Evolutionary conservation across 1,140 invertebrate genomes (phyloP).

Genomic region (Panulirus ornatus): DNA sequence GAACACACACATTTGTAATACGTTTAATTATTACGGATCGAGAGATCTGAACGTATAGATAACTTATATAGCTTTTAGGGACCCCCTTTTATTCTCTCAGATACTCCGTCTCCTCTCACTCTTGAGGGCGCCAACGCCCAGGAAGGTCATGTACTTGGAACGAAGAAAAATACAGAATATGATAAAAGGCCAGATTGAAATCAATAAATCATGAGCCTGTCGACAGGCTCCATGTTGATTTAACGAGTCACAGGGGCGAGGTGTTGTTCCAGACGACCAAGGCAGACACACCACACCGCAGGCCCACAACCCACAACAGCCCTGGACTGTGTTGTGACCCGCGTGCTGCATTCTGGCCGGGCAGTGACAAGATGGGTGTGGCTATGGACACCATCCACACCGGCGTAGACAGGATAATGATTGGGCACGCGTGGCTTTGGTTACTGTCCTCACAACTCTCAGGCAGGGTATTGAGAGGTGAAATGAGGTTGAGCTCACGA

Average conservation of each 20-base stretch:
- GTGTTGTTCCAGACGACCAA: not conserved
- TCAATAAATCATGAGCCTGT: not conserved
- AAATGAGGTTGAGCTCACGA: no score
- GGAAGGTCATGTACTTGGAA: not conserved
- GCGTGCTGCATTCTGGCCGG: not conserved
- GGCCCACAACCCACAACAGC: not conserved
- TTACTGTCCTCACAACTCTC: not conserved
- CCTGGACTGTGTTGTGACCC: not conserved
- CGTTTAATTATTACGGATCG: no score
- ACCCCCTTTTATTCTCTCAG: no score
- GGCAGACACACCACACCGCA: not conserved
- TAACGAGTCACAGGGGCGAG: not conserved
- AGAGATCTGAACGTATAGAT: no score
- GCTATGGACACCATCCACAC: no score
- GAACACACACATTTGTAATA: no score
- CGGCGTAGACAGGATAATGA: no score
- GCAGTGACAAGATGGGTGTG: not conserved
- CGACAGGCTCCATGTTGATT: not conserved
- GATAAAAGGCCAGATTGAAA: not conserved
- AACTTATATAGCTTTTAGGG: no score
- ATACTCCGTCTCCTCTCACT: no score
- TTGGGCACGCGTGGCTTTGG: not conserved
- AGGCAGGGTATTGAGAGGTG: no score
- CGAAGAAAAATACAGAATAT: no score
- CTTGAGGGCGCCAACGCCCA: not conserved